Base-by-base conservation (phyloP, 37 sponge, comb jelly and placozoan species). In the Haliclona indistincta region DNA sequence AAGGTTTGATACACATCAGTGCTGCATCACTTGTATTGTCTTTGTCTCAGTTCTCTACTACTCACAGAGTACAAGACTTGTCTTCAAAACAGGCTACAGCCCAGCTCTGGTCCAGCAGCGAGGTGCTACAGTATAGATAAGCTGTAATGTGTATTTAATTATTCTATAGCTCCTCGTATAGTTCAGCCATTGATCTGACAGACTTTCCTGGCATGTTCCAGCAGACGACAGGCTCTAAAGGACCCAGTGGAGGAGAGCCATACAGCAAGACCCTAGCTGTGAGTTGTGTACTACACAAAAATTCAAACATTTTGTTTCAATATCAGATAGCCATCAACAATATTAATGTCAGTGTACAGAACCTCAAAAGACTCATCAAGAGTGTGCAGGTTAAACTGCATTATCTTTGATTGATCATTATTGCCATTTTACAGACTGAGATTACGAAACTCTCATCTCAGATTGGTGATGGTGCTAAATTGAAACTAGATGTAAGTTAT, bases 331-430 rank as follows among this genome's bases (percentile, higher is more conserved):
- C 80, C 3, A 54, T 86, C 25, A 87, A 83, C 63, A 84, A 92
- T 60, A 63, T 84, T 69, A 89, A 92, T 52, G 75, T 92, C 20
- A 79, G 82, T 30, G 80, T 79, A 55, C 81, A 87, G 15, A 92
- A 92, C 53, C 56, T 92, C 26, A 69, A 80, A 67, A 92, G 75
- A 58, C 67, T 92, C 49, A 72, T 74, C 36, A 77, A 83, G 35
- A 65, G 64, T 20, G 44, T 89, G 39, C 80, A 89, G 69, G 89
- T 78, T 19, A 51, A 5, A 2, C 11, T 58, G 43, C 58, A 1
- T 32, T 2, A 30, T 13, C 7, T 25, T 32, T 26, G 5, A 65
- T 8, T 33, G 33, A 37, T n/a, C 39, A 13, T 8, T 8, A 4
- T n/a, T n/a, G n/a, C n/a, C n/a, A n/a, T n/a, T 36, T 1, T 34